Conservation (phyloP, 1,140 invertebrate genomes). For the Nasonia longicornis region DNA sequence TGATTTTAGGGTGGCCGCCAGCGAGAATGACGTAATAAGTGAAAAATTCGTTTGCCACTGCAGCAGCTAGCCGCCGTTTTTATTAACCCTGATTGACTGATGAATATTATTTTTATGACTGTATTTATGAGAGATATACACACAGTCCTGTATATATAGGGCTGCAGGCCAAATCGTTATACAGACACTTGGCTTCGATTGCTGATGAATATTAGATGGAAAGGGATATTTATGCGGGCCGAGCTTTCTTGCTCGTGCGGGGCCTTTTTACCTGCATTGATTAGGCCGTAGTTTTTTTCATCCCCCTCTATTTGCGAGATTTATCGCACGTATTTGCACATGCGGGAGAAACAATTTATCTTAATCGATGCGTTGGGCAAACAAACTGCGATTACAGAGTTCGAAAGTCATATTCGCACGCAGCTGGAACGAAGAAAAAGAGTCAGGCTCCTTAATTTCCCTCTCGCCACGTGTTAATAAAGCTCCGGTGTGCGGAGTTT, state of each 20-base stretch:
- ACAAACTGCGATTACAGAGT: too few relatives aligned
- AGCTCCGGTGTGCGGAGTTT: constrained; percentile 16
- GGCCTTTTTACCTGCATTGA: background rate
- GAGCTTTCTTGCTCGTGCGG: background rate
- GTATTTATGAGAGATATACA: background rate
- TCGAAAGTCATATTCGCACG: too few relatives aligned
- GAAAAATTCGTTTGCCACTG: constrained; percentile 43
- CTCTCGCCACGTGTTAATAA: constrained; percentile 8
- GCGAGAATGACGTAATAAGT: constrained; percentile 46
- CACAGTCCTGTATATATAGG: background rate
- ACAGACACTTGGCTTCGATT: background rate
- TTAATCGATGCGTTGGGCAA: too few relatives aligned
- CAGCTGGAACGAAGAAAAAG: background rate
- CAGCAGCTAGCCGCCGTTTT: background rate
- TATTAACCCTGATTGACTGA: constrained; percentile 36
- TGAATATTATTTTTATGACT: background rate
- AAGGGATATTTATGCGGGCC: background rate
- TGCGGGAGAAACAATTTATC: too few relatives aligned
- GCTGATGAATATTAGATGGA: background rate
- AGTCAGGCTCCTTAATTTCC: background rate
- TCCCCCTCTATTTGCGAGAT: too few relatives aligned
- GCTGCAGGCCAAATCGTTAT: too few relatives aligned
- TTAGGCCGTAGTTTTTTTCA: background rate
- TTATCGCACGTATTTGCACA: too few relatives aligned
- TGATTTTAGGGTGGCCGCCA: constrained; percentile 44